phyloP scores from a whole-genome alignment of 2,888 invertebrate species.

The Hyposoter didymator region DNA sequence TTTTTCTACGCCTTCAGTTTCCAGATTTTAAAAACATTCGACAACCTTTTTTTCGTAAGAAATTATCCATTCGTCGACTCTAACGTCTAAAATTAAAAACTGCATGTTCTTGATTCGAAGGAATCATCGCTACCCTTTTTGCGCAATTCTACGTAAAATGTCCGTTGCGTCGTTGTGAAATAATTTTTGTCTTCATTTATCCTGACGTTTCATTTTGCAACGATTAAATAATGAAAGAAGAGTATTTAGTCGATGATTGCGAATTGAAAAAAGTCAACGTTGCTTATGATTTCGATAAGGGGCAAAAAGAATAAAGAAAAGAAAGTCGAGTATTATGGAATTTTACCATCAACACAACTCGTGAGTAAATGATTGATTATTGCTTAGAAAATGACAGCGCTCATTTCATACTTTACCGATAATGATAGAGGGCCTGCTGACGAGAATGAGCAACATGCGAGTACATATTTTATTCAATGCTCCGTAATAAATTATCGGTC shows the following conservation, averaged over 20 bases:
- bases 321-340: constrained; percentile 17
- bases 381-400: constrained; percentile 7
- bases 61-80: neutral
- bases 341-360: constrained; percentile 32
- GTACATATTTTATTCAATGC: neutral
- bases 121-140: neutral
- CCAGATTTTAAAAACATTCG: neutral
- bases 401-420: neutral
- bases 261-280: neutral
- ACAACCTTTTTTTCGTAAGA: neutral
- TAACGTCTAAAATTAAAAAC: neutral
- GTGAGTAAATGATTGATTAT: constrained; percentile 17
- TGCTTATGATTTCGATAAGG: constrained; percentile 21
- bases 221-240: neutral
- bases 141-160: neutral
- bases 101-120: neutral
- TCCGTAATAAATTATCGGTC: constrained; percentile 9
- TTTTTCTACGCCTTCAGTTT: neutral
- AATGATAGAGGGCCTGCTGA: constrained; percentile 7
- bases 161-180: neutral
- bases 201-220: neutral
- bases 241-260: neutral
- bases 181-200: neutral
- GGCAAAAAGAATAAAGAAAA: constrained; percentile 1
- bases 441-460: neutral